These are phyloP conservation scores for Amphiprion percula DNA, from an alignment of 2,113 vertebrate species.

Conservation along the genomic window DNA sequence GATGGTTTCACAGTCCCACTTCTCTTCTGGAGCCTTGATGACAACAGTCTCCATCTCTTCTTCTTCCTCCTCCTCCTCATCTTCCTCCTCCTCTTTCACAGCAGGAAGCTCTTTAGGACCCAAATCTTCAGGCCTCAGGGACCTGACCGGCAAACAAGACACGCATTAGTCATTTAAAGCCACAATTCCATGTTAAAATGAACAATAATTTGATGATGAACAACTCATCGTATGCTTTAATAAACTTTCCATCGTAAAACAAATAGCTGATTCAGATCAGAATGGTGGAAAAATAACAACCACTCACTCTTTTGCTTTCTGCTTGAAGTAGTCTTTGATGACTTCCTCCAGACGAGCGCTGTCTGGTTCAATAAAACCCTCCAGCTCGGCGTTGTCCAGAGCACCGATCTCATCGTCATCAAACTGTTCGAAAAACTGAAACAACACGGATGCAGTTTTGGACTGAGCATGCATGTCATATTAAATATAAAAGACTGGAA, in stretches of 20 bases:
- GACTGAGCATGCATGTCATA: neutral
- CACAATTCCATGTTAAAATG: neutral
- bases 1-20: slow-evolving; percentile 98
- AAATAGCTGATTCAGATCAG: neutral
- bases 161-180: neutral
- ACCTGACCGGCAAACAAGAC: slow-evolving; percentile 56
- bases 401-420: slow-evolving; percentile 97
- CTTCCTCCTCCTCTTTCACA: slow-evolving; percentile 81
- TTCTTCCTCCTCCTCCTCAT: slow-evolving; percentile 85
- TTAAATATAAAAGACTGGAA: neutral
- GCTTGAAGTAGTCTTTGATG: slow-evolving; percentile 92
- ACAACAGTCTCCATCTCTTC: slow-evolving; percentile 87
- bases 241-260: too few species aligned
- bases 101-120: slow-evolving; percentile 84
- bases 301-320: slow-evolving; percentile 91
- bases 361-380: slow-evolving; percentile 91
- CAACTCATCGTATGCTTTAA: too few species aligned
- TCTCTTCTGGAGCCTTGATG: slow-evolving; percentile 85
- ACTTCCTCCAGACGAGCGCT: slow-evolving; percentile 90
- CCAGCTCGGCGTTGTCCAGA: slow-evolving; percentile 95
- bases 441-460: neutral
- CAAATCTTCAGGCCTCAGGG: slow-evolving; percentile 84
- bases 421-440: slow-evolving; percentile 96
- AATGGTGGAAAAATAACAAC: neutral
- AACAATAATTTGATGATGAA: too few species aligned